Evolutionary conservation across 2,797 vertebrate species (phyloP), one percentile per base, ranked within the genome.

Genomic region (Leptodactylus fallax): DNA sequence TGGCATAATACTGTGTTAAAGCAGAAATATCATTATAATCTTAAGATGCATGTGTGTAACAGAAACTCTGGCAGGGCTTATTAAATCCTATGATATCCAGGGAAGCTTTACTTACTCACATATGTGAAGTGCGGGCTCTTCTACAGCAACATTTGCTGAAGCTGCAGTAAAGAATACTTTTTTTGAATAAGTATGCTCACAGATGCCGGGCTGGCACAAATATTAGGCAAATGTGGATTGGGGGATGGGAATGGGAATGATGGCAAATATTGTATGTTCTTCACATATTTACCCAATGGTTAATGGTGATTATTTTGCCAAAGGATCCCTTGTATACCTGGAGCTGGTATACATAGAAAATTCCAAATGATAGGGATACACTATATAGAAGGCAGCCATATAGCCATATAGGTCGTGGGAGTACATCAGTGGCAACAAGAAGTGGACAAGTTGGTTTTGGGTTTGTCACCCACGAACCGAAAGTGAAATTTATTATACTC

Each of bases 1-100:
- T 84, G 55, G 69, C n/a, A 25, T 36, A 84, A 16, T 23, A 25
- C 69, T 74, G 55, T 60, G 82, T 84, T 84, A n/a, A 47, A 84
- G 55, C 19, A 36, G 25, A 74, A 60, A 45, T 58, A 74, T 84
- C 82, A 60, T n/a, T 84, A 60, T 23, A 53, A 74, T 84, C 55
- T 61, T 7, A 23, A 72, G 56, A 74, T n/a, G 53, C 5, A 25
- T n/a, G 13, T 14, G 53, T 84, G 69, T 76, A 61, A 58, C 55
- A 14, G 55, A 58, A 27, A 25, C 27, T 51, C 25, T 45, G 55
- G 82, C 23, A 72, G 53, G 11, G 16, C 65, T 19, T 10, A 71
- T 83, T 56, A 83, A 71, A 83, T 83, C 63, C 49, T 56, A 27
- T n/a, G 16, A 71, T 53, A 51, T 23, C 27, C 21, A 53, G 1